A percentile compares a stretch with the other conserved stretches of the same genome.
These are phyloP conservation scores for Grammomys surdaster DNA, from an alignment of 2,113 vertebrate genomes.

Conservation along the genomic window DNA sequence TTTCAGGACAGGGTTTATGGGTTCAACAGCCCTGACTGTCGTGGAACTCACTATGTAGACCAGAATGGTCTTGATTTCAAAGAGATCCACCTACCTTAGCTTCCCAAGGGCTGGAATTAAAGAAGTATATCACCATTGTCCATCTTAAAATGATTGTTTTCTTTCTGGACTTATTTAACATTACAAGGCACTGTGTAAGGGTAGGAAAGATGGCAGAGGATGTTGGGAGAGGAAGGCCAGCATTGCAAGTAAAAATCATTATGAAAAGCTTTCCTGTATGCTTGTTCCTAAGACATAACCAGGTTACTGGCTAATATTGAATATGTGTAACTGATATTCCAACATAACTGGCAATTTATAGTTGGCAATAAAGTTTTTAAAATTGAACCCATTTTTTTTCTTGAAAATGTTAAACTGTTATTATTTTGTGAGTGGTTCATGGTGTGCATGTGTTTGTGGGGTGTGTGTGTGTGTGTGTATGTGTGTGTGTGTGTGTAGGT, in stretches of 20 bases:
- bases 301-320: conserved; percentile 35
- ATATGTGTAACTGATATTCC: conserved; percentile 42
- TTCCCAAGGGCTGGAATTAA: not conserved
- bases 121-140: not conserved
- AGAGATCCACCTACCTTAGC: not conserved
- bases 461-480: not conserved
- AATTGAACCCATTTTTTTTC: not conserved
- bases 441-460: not conserved
- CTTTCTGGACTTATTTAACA: conserved; percentile 25
- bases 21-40: not conserved
- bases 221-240: conserved; percentile 21
- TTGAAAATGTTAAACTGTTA: not conserved
- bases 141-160: not conserved
- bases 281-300: conserved; percentile 12
- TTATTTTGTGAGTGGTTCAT: not conserved
- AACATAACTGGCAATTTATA: conserved; percentile 26
- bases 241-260: conserved; percentile 10
- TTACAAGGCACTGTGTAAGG: not conserved
- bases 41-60: not conserved
- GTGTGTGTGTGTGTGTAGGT: not conserved
- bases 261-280: conserved; percentile 68
- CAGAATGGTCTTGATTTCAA: not conserved
- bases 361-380: conserved; percentile 24
- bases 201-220: not conserved
- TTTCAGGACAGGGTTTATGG: not conserved